Conservation (phyloP, 92 coral and sea anemone genomes). For the Epizoanthus scotinus region DNA sequence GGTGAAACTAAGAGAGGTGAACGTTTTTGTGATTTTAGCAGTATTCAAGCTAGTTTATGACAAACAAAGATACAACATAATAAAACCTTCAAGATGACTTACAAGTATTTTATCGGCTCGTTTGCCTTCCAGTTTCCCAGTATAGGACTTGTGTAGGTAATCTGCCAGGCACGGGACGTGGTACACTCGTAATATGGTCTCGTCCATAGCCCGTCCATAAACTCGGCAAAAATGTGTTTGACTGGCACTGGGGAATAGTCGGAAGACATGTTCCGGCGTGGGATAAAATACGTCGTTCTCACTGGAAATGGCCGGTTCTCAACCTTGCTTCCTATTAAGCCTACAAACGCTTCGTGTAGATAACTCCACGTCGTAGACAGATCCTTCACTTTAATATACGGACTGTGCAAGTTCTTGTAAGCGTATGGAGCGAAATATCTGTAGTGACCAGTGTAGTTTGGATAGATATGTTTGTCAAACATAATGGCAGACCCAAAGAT, state of each 20-base stretch:
- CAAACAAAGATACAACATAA: background rate
- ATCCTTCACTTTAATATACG: conserved; percentile 80
- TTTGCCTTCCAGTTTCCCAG: conserved; percentile 72
- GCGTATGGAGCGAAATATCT: conserved; percentile 74
- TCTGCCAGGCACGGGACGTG: conserved; percentile 70
- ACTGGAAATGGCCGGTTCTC: conserved; percentile 60
- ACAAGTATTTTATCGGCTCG: conserved; percentile 65
- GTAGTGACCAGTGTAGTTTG: conserved; percentile 51
- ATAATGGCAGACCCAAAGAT: conserved; percentile 81
- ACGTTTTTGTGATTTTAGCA: too few species aligned
- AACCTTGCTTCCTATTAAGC: conserved; percentile 58
- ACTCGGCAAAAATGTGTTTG: conserved; percentile 73
- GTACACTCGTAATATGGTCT: conserved; percentile 87
- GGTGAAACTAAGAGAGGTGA: too few species aligned
- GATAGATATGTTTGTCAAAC: conserved; percentile 66
- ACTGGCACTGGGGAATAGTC: conserved; percentile 43
- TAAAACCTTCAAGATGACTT: conserved; percentile 42
- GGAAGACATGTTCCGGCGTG: conserved; percentile 43
- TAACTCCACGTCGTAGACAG: conserved; percentile 80
- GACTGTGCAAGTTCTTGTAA: conserved; percentile 66
- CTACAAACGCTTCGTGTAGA: conserved; percentile 77
- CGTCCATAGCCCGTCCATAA: conserved; percentile 82
- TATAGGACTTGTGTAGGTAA: conserved; percentile 76
- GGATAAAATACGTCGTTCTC: conserved; percentile 68
- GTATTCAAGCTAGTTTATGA: too few species aligned